phyloP scores from a whole-genome alignment of 2,888 invertebrate genomes.

The Clepsis dumicolana region DNA sequence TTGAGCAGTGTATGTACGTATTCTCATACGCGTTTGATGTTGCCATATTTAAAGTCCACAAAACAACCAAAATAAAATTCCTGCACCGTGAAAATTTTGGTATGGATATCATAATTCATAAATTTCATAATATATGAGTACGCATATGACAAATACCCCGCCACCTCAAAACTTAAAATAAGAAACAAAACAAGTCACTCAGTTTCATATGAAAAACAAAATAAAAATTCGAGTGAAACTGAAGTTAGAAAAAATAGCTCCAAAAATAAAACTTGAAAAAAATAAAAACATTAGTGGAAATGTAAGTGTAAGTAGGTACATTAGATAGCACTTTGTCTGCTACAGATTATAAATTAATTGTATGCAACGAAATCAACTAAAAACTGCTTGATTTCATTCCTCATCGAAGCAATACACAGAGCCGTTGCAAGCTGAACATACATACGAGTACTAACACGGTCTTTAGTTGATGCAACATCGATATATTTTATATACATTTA shows the following conservation, averaged over 20 bases:
- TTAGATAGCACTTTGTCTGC: conserved; percentile 43
- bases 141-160: conserved; percentile 16
- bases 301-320: conserved; percentile 49
- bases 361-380: conserved; percentile 64
- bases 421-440: conserved; percentile 55
- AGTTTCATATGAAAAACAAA: background rate
- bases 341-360: conserved; percentile 50
- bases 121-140: no score
- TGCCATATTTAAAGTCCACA: conserved; percentile 55
- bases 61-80: conserved; percentile 14
- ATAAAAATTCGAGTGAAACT: conserved; percentile 29
- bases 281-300: conserved; percentile 60
- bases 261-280: conserved; percentile 45
- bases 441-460: conserved; percentile 40
- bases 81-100: conserved; percentile 17
- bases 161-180: conserved; percentile 26
- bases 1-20: no score
- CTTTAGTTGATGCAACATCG: conserved; percentile 40
- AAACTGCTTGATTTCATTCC: conserved; percentile 67
- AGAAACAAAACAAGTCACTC: conserved; percentile 10
- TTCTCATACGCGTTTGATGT: conserved; percentile 48
- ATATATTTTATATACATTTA: conserved; percentile 10
- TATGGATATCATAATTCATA: conserved; percentile 3
- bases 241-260: conserved; percentile 49
- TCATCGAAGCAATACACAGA: conserved; percentile 68